phyloP scores from a whole-genome alignment of 2,113 vertebrate species.

The Gambusia affinis region DNA sequence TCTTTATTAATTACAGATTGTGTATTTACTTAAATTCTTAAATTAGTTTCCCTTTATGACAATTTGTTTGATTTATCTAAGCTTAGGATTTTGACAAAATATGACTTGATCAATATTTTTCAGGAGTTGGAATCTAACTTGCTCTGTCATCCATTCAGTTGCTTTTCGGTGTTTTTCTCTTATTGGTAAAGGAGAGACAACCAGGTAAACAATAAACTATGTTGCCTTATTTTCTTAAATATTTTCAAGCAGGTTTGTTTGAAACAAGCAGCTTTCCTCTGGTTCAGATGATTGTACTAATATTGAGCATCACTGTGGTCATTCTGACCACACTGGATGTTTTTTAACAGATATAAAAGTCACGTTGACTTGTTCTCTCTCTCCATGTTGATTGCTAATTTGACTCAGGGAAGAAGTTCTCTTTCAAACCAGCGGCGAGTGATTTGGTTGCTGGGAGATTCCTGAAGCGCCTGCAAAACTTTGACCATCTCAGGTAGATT shows the following conservation, averaged over 20 bases:
- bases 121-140: background rate
- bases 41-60: too few relatives aligned
- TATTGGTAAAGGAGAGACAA: background rate
- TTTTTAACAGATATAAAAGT: fast-evolving
- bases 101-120: background rate
- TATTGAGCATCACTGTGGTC: too few relatives aligned
- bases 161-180: background rate
- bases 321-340: background rate
- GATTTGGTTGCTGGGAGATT: conserved; percentile 49
- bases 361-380: background rate
- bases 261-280: background rate
- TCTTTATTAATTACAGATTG: too few relatives aligned
- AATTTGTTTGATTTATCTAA: too few relatives aligned
- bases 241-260: background rate
- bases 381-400: fast-evolving
- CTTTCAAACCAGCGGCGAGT: background rate
- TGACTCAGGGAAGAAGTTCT: background rate
- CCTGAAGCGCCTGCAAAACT: conserved; percentile 33
- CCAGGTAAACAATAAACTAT: background rate
- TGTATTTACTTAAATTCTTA: too few relatives aligned
- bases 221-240: background rate
- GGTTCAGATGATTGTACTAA: background rate
- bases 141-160: background rate
- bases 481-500: conserved; percentile 15
- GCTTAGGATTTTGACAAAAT: too few relatives aligned